These are phyloP conservation scores for Andrena chrysosceles DNA, from an alignment of 2,888 invertebrate genomes.

Conservation along the genomic window DNA sequence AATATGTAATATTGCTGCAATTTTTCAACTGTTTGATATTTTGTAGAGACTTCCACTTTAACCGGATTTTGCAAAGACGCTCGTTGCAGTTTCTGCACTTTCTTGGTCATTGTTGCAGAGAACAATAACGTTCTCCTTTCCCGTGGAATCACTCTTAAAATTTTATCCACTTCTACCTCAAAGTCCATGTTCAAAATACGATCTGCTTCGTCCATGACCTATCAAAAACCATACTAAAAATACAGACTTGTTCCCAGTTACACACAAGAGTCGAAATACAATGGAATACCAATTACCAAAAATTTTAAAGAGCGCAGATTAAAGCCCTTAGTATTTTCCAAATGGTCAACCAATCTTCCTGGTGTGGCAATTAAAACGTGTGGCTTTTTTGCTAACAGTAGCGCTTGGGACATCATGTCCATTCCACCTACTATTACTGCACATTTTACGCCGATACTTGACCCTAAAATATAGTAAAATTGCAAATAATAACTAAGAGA, in stretches of 20 bases:
- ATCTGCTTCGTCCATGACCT: conserved; percentile 99
- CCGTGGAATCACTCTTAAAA: conserved; percentile 95
- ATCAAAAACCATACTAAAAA: neutral
- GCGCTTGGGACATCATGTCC: conserved; percentile 98
- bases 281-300: conserved; percentile 86
- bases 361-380: conserved; percentile 99
- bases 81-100: conserved; percentile 97
- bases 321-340: conserved; percentile 99
- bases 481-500: neutral
- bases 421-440: conserved; percentile 99
- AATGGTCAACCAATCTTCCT: conserved; percentile 97
- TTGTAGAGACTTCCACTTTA: conserved; percentile 97
- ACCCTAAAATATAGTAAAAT: conserved; percentile 86
- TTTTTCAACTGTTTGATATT: conserved; percentile 99
- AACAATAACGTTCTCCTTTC: conserved; percentile 97
- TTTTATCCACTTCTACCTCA: conserved; percentile 98
- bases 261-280: neutral
- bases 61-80: conserved; percentile 98
- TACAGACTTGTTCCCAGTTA: neutral
- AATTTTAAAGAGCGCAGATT: conserved; percentile 95
- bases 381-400: conserved; percentile 97
- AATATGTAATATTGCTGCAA: conserved; percentile 97
- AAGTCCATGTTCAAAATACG: conserved; percentile 99
- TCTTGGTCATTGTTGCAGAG: conserved; percentile 99
- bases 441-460: conserved; percentile 96